A percentile compares a stretch with the other conserved stretches of the same genome.
These are phyloP conservation scores for Napeogenes sylphis DNA, from an alignment of 2,888 invertebrate genomes.

Conservation along the genomic window DNA sequence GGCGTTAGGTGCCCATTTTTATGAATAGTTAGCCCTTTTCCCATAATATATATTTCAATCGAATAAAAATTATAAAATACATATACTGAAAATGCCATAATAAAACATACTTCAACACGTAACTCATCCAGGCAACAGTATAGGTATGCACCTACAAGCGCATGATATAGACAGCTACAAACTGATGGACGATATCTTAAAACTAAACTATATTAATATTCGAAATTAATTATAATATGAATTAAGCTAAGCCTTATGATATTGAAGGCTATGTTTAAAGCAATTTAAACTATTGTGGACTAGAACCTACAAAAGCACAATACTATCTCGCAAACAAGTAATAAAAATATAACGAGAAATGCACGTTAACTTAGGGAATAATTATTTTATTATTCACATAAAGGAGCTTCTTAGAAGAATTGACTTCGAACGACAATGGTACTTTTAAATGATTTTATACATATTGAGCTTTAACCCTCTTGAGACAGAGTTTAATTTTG, in stretches of 20 bases:
- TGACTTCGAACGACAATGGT: slow-evolving; percentile 8
- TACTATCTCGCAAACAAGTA: slow-evolving; percentile 28
- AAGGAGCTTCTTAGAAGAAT: slow-evolving; percentile 38
- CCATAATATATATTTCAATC: background rate
- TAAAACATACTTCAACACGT: no score
- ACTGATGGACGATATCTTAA: no score
- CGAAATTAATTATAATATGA: no score
- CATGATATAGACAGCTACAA: no score
- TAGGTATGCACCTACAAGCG: no score
- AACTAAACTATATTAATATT: no score
- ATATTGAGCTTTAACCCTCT: slow-evolving; percentile 8
- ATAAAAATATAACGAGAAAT: slow-evolving; percentile 41
- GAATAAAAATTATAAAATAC: background rate
- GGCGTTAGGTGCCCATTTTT: slow-evolving; percentile 13
- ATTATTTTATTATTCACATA: slow-evolving; percentile 45
- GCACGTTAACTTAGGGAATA: slow-evolving; percentile 37
- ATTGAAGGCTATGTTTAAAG: slow-evolving; percentile 9
- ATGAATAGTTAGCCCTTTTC: background rate
- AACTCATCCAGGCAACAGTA: no score
- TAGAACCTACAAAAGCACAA: slow-evolving; percentile 27
- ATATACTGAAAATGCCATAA: no score
- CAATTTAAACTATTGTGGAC: slow-evolving; percentile 32
- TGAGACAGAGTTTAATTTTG: background rate
- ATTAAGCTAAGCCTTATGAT: no score
- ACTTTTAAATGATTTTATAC: background rate